A percentile compares a stretch with the other conserved stretches of the same genome.
phyloP scores from a whole-genome alignment of 2,888 invertebrate species.

The Tachina fera region DNA sequence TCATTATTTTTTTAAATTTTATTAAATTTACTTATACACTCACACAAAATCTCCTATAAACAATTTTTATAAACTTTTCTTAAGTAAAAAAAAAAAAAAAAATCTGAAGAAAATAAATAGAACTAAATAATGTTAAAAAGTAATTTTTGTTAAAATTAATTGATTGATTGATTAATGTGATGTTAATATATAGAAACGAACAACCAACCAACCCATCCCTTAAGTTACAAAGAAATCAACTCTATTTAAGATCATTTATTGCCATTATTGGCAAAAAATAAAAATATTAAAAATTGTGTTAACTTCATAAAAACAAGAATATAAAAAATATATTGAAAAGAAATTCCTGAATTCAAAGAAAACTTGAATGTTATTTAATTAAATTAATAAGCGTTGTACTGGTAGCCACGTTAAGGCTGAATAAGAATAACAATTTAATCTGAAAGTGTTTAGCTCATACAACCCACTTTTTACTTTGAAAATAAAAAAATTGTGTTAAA shows the following conservation, averaged over 20 bases:
- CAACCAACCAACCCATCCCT: constrained; percentile 5
- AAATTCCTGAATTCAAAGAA: constrained; percentile 44
- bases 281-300: constrained; percentile 33
- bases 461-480: too few relatives aligned
- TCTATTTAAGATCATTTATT: constrained; percentile 40
- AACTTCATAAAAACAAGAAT: constrained; percentile 25
- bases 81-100: constrained; percentile 13
- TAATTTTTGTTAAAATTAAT: constrained; percentile 55
- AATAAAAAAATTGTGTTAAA: too few relatives aligned
- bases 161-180: constrained; percentile 67
- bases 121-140: constrained; percentile 45
- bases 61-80: constrained; percentile 5
- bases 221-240: constrained; percentile 42
- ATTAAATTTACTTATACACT: too few relatives aligned
- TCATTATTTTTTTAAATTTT: too few relatives aligned
- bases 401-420: too few relatives aligned
- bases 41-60: neutral
- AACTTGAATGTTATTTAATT: constrained; percentile 46
- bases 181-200: constrained; percentile 61
- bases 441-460: too few relatives aligned
- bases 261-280: constrained; percentile 13
- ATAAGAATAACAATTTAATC: too few relatives aligned
- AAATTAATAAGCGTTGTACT: too few relatives aligned
- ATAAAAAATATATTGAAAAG: constrained; percentile 45
- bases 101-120: constrained; percentile 12